Evolutionary conservation across 2,888 invertebrate species (phyloP), one percentile per base, ranked within the genome.

Genomic region (Fragum sueziense): DNA sequence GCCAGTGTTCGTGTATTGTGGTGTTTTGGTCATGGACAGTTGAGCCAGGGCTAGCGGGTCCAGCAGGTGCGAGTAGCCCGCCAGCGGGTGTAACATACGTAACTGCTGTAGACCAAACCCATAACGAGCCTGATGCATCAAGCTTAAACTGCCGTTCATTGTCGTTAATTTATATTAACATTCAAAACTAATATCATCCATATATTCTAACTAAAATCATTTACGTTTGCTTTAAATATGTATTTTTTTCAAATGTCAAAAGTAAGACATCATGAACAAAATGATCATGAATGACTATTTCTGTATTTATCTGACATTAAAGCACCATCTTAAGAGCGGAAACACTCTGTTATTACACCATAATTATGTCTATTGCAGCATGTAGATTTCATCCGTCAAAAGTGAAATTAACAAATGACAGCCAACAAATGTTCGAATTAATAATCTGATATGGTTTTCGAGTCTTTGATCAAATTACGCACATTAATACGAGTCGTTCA

Each of bases 11-110:
- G 68, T 65, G 33, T 74, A 84, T 20, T 80, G 84, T 14, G 62
- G 76, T 33, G 57, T 67, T 41, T 84, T 84, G n/a, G 69, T 51
- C 27, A 80, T 27, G 1, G 84, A 79, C 22, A 84, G 37, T 33
- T 82, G 81, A 1, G 84, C 65, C 20, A 84, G 20, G 11, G 82
- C 62, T 14, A 82, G 59, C 11, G 84, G 81, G 57, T 84, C 84
- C 68, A 84, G 59, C n/a, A 84, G 59, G 37, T 77, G 75, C 11
- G 82, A 80, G 65, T 84, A 84, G 34, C 82, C 84, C 4, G 77
- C 77, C 3, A 84, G 51, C 4, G 79, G 84, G 67, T 80, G 79
- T n/a, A 84, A 52, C 52, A 78, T 79, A 3, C 83, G 69, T n/a
- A 84, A 59, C 29, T 79, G 76, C 27, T 76, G 79, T 20, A 79